Base-by-base conservation (phyloP, 1,140 invertebrate species). In the Drosophila nigromelanica region DNA sequence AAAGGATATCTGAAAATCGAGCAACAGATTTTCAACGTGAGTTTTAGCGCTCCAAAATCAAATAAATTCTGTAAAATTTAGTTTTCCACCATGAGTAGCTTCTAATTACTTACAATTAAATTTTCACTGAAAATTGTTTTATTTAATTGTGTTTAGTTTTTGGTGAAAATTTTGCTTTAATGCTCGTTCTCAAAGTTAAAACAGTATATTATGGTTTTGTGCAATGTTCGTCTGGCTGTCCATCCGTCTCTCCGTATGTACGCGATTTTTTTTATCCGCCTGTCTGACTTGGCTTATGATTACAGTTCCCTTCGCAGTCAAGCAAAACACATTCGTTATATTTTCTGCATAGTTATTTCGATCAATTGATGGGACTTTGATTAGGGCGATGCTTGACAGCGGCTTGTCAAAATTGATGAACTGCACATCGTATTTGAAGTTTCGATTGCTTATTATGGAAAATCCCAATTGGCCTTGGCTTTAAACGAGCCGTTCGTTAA, bases 361-460 rank as follows among this genome's bases (percentile, higher is more conserved):
- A 58, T 51, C 27, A 51, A 66, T 71, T 58, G 52, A 66, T 40
- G 24, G 48, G 48, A 5, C 11, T 14, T 14, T 42, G 52, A 70
- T 50, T 42, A 30, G 18, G 60, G 18, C 45, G 48, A 43, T 14
- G 39, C 6, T 33, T 50, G 69, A 58, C 61, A 66, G 52, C 30
- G 35, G 24, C 43, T 30, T 71, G 69, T 67, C 62, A 67, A 33
- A 67, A 47, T 72, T 72, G 62, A 72, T 59, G 52, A 59, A 56
- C 69, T 59, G 27, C 21, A n/a, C 21, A 35, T 14, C 43, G 18
- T 33, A 37, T 59, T 52, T 39, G 30, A 51, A 67, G 62, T 59
- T 47, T 62, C 33, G 58, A 54, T 69, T 35, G 47, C 47, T 35
- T 52, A 33, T 68, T 62, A 43, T 40, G 21, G 2, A 12, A 52